Conservation (phyloP, 1,140 invertebrate genomes). For the Brachionus sp. region DNA sequence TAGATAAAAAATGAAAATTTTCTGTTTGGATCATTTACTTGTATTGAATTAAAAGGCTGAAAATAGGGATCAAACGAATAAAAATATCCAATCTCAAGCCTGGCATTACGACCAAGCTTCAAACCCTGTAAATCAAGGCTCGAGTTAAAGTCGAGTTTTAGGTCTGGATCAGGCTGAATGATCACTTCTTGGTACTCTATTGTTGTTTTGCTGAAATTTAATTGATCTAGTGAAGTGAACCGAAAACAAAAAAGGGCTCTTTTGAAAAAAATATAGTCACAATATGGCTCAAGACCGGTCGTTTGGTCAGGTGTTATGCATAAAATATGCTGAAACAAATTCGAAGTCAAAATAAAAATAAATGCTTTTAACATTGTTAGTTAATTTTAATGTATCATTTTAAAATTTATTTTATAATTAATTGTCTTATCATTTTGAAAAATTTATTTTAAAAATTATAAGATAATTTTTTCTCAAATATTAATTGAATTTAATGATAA, state of each 20-base stretch:
- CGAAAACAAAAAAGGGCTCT: neutral
- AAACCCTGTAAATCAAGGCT: neutral
- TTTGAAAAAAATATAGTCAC: neutral
- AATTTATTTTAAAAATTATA: too few relatives aligned
- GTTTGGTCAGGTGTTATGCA: neutral
- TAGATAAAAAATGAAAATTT: neutral
- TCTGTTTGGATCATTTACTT: neutral
- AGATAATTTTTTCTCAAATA: too few relatives aligned
- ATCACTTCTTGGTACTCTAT: neutral
- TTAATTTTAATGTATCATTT: too few relatives aligned
- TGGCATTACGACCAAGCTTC: neutral
- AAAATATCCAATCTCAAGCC: neutral
- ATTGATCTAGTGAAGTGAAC: neutral
- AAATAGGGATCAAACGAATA: neutral
- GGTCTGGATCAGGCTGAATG: neutral
- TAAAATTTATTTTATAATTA: too few relatives aligned
- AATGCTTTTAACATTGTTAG: neutral
- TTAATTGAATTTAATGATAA: too few relatives aligned
- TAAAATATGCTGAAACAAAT: neutral
- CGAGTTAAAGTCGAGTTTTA: slow-evolving; percentile 20
- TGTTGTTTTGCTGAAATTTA: neutral
- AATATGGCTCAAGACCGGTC: neutral
- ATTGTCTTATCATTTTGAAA: too few relatives aligned
- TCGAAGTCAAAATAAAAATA: neutral
- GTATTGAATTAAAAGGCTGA: neutral